A percentile compares a stretch with the other conserved stretches of the same genome.
Conservation (phyloP, 1,140 invertebrate species). For the Ridgeia piscesae region DNA sequence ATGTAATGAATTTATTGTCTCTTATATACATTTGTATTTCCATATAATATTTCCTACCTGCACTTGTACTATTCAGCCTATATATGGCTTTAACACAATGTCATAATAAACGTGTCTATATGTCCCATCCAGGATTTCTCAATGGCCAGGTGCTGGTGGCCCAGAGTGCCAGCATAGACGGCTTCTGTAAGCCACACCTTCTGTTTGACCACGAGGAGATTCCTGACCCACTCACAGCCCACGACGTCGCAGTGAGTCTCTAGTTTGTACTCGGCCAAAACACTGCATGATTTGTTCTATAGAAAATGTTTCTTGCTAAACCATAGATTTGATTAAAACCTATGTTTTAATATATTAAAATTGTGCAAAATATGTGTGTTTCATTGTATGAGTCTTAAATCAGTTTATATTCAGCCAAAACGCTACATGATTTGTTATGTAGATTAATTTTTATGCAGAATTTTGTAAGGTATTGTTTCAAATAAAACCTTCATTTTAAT, state of each 20-base stretch:
- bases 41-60: too few species aligned
- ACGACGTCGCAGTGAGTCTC: conserved; percentile 41
- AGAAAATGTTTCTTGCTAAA: neutral
- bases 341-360: neutral
- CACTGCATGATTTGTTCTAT: neutral
- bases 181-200: conserved; percentile 37
- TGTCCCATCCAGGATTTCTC: conserved; percentile 33
- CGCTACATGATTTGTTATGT: neutral
- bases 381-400: too few species aligned
- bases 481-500: neutral
- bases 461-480: neutral
- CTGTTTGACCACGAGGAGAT: conserved; percentile 35
- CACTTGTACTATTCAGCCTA: too few species aligned
- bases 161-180: conserved; percentile 37
- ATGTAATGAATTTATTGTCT: too few species aligned
- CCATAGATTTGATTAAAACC: neutral
- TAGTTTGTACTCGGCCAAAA: conserved; percentile 10
- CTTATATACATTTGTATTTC: too few species aligned
- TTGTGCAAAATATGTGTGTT: too few species aligned
- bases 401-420: conserved; percentile 3
- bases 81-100: too few species aligned
- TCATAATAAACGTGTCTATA: neutral
- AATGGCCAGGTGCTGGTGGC: conserved; percentile 43
- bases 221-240: conserved; percentile 38
- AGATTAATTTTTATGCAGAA: neutral